phyloP scores from a whole-genome alignment of 2,888 invertebrate species.

The Drosophila mulleri region DNA sequence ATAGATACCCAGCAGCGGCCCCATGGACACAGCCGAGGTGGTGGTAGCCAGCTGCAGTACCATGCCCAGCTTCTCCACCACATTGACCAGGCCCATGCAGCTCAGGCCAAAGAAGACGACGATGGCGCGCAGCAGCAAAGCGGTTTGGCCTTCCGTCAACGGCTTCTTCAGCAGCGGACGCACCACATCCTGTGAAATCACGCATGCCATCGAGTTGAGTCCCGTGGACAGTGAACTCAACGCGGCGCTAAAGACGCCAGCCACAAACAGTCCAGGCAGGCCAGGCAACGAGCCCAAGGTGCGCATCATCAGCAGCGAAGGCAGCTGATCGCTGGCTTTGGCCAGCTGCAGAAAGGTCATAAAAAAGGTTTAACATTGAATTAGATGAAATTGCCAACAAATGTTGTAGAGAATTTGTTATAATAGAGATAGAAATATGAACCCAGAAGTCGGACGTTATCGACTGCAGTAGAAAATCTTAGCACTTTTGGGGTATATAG shows the following conservation, averaged over 20 bases:
- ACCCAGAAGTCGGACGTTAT: too few relatives aligned
- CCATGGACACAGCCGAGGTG: conserved; percentile 88
- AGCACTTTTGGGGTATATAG: too few relatives aligned
- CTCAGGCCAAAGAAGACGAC: conserved; percentile 89
- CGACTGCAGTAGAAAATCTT: too few relatives aligned
- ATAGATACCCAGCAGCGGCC: conserved; percentile 90
- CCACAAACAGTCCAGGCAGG: conserved; percentile 94
- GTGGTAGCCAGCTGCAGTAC: conserved; percentile 88
- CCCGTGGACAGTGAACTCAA: conserved; percentile 93
- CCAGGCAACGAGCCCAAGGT: conserved; percentile 91
- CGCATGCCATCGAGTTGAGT: conserved; percentile 92
- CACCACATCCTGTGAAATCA: conserved; percentile 91
- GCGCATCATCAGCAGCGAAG: conserved; percentile 95
- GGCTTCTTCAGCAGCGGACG: conserved; percentile 88
- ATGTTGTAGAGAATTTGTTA: too few relatives aligned
- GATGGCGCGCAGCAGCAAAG: conserved; percentile 88
- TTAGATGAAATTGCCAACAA: too few relatives aligned
- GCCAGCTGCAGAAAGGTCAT: conserved; percentile 86
- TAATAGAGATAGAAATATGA: too few relatives aligned
- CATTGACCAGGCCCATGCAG: conserved; percentile 88
- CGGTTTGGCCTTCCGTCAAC: conserved; percentile 86
- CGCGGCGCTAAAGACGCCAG: conserved; percentile 96
- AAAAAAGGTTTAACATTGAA: too few relatives aligned
- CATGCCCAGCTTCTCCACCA: conserved; percentile 90
- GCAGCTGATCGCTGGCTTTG: conserved; percentile 91